phyloP scores from a whole-genome alignment of 2,113 vertebrate species.

The Puma concolor region DNA sequence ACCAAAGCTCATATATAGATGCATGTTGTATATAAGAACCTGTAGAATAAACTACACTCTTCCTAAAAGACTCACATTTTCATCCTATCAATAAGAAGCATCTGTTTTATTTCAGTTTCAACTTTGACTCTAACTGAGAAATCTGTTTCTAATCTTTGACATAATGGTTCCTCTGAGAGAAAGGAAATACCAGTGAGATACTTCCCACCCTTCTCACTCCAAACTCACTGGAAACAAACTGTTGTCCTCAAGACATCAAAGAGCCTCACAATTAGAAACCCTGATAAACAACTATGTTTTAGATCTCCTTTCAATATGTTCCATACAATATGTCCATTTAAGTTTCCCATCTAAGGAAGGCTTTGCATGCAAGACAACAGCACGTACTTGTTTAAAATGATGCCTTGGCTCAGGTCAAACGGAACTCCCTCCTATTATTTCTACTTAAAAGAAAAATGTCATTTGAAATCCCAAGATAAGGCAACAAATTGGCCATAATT shows the following conservation, averaged over 20 bases:
- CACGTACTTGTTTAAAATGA: not conserved
- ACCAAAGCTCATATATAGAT: not conserved
- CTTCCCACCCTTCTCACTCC: not conserved
- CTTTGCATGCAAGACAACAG: slow-evolving; percentile 1
- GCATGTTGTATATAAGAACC: not conserved
- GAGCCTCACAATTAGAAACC: not conserved
- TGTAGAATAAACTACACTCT: not conserved
- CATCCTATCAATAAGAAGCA: not conserved
- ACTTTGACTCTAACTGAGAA: slow-evolving; percentile 31
- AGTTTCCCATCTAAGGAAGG: not conserved
- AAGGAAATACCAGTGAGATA: not conserved
- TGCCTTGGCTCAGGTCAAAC: not conserved
- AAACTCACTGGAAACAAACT: slow-evolving; percentile 13
- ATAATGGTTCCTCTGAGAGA: not conserved
- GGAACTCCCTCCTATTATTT: not conserved
- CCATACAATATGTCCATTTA: not conserved
- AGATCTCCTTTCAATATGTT: not conserved
- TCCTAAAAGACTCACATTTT: not conserved
- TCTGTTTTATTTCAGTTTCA: slow-evolving; percentile 60
- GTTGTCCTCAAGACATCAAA: not conserved
- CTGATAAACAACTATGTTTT: not conserved
- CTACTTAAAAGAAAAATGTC: slow-evolving; percentile 59
- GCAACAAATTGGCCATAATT: slow-evolving; percentile 42
- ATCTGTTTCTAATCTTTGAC: slow-evolving; percentile 39
- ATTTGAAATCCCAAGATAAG: slow-evolving; percentile 59